Conservation (phyloP, 2,888 invertebrate species). For the Aphidoletes aphidimyza region DNA sequence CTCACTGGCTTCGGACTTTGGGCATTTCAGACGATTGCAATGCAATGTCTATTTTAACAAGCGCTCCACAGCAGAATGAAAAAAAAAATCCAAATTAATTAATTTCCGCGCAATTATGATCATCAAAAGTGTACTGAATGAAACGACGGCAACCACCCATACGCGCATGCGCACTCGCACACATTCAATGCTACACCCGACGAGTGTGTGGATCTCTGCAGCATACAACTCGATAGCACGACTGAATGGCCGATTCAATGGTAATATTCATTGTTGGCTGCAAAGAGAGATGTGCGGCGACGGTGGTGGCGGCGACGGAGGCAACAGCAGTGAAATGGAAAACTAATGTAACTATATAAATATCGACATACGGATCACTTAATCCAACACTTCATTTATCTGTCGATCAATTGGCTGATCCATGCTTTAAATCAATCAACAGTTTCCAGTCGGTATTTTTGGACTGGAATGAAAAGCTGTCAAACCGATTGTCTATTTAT, state of each 20-base stretch:
- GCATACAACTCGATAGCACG: neutral
- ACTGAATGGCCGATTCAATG: neutral
- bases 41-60: neutral
- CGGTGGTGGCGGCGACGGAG: neutral
- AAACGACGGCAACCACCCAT: neutral
- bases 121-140: neutral
- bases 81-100: neutral
- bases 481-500: neutral
- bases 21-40: neutral
- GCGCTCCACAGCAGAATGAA: neutral
- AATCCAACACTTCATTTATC: neutral
- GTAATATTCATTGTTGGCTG: conserved; percentile 23
- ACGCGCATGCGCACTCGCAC: neutral
- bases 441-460: neutral
- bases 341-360: too few species aligned
- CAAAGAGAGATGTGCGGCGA: neutral
- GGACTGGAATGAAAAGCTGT: conserved; percentile 1
- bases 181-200: too few species aligned
- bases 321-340: neutral
- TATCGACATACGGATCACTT: neutral
- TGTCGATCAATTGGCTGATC: neutral
- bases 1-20: too few species aligned
- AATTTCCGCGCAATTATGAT: conserved; percentile 26
- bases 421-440: neutral
- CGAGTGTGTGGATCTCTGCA: too few species aligned